Conservation (phyloP, 2,888 invertebrate species). For the Lycocerus yunnanus region DNA sequence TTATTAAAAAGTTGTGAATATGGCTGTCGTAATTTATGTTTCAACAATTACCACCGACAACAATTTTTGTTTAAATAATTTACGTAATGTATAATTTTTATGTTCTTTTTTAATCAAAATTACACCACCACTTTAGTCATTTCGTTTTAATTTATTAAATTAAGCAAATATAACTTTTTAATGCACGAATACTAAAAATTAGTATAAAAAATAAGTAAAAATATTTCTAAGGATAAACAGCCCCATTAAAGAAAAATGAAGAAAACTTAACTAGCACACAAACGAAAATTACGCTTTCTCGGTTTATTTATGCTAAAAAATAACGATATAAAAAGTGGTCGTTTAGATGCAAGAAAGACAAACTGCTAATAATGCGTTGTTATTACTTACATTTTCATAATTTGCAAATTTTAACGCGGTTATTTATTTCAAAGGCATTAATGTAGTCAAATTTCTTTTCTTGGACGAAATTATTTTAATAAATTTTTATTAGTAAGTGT, state of each 20-base stretch:
- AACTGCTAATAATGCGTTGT: neutral
- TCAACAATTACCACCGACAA: neutral
- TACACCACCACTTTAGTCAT: neutral
- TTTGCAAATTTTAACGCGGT: neutral
- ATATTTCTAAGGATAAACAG: neutral
- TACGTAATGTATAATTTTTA: conserved; percentile 11
- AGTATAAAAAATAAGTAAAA: neutral
- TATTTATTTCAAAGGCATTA: neutral
- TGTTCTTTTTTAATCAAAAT: neutral
- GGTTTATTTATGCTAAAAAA: neutral
- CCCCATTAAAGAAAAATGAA: neutral
- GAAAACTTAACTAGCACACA: neutral
- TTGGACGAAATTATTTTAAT: neutral
- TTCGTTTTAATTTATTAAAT: too few relatives aligned
- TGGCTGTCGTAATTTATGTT: conserved; percentile 1
- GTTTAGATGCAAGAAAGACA: neutral
- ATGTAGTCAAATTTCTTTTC: neutral
- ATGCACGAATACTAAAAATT: neutral
- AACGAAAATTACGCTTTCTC: neutral
- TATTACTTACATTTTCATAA: neutral
- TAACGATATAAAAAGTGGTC: neutral
- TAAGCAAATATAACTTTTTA: neutral
- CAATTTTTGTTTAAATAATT: neutral
- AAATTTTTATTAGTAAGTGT: neutral
- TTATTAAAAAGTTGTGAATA: neutral